A percentile compares a stretch with the other conserved stretches of the same genome.
phyloP scores from a whole-genome alignment of 2,888 invertebrate genomes.

The Epiblema foenella region DNA sequence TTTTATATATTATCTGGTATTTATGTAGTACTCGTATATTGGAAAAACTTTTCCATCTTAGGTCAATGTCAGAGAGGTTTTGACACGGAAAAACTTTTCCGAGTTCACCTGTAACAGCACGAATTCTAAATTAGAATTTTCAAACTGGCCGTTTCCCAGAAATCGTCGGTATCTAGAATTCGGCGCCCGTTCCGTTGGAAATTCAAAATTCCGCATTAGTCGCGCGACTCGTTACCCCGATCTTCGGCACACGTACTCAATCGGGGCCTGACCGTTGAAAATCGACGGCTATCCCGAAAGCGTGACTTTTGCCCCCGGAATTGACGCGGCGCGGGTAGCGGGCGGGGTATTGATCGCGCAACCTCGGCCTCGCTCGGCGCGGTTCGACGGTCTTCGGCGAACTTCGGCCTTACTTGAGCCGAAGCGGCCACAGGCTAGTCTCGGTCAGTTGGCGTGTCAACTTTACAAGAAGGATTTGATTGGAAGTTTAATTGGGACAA shows the following conservation, averaged over 20 bases:
- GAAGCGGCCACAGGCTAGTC: slow-evolving; percentile 63
- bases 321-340: slow-evolving; percentile 75
- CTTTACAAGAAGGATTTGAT: slow-evolving; percentile 75
- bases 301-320: slow-evolving; percentile 83
- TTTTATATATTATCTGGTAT: neutral
- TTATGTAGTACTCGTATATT: too few relatives aligned
- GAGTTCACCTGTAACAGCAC: neutral
- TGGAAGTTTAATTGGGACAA: slow-evolving; percentile 81
- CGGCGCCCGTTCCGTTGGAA: slow-evolving; percentile 49
- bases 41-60: too few relatives aligned
- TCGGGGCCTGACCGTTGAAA: slow-evolving; percentile 72
- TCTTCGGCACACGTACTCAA: slow-evolving; percentile 60
- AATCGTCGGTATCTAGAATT: slow-evolving; percentile 48
- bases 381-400: slow-evolving; percentile 69
- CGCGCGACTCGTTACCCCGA: slow-evolving; percentile 58
- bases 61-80: too few relatives aligned
- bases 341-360: slow-evolving; percentile 79
- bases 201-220: slow-evolving; percentile 61
- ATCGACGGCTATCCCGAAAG: slow-evolving; percentile 78
- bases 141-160: slow-evolving; percentile 11
- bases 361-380: slow-evolving; percentile 73
- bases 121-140: slow-evolving; percentile 31
- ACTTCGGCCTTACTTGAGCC: slow-evolving; percentile 76
- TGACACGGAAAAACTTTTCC: too few relatives aligned
- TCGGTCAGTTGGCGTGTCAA: slow-evolving; percentile 78